Evolutionary conservation across 2,113 vertebrate species (phyloP), one percentile per base, ranked within the genome.

Genomic region (Leucoraja erinaceus): DNA sequence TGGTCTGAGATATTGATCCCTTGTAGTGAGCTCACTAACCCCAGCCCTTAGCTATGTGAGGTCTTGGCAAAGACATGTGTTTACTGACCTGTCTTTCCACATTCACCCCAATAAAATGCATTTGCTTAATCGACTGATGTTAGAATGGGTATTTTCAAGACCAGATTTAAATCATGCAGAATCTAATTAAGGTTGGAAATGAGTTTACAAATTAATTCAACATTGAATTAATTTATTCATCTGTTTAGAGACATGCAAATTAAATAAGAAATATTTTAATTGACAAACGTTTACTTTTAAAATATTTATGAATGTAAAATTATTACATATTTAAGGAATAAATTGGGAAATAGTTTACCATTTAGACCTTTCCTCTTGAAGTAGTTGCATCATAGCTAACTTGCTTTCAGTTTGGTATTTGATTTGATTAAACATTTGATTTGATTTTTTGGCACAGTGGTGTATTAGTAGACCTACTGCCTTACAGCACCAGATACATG

Each of bases 181-280:
- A 61, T 61, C 61, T 61, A 86, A 86, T 63, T 86, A 63, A 86
- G 56, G 59, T 86, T 86, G 59, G 83, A 63, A 86, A 86, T 86
- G 28, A 86, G 81, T 59, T 83, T 59, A 56, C 81, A 84, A 84
- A 84, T 84, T 84, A 61, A 84, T 61, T 84, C 25, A 56, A 84
- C 25, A n/a, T 61, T 84, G 54, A 84, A 63, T 86, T 63, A 86
- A 86, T 86, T 86, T 63, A 86, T 31, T 86, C 59, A 12, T 61
- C 12, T 3, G 28, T 86, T 63, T 86, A 86, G n/a, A 63, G 83
- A 63, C 83, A 86, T 61, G 83, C 18, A 86, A 86, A 86, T 86
- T 61, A 63, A 86, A 86, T 86, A 63, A 63, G 81, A 86, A 86
- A 63, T 61, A 86, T 86, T 63, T 86, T 31, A 86, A 86, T 86